Base-by-base conservation (phyloP, 1,140 invertebrate species). In the Globodera ellingtonae region DNA sequence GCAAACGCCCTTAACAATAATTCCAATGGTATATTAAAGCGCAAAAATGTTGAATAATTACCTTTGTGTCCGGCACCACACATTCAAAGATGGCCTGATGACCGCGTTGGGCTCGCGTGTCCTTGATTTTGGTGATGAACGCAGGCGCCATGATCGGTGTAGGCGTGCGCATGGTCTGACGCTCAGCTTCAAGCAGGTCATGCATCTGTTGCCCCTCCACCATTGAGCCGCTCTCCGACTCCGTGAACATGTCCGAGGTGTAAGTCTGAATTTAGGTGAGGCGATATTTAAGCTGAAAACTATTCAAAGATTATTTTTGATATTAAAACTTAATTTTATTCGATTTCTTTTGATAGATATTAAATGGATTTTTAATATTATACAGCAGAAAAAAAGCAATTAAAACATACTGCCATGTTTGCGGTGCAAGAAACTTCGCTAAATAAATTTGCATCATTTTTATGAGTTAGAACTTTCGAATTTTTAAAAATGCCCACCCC, bases 1-100 rank as follows among this genome's bases (percentile, higher is more conserved):
- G 24, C 91, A 91, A 79, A 94, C 93, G 6, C 93, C 94, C 21
- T 35, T 35, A 35, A 35, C 35, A 35, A 35, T 35, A 35, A 35
- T 35, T 35, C 35, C 35, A 35, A 35, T 35, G 35, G 35, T 35
- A 35, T 35, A 35, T 35, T 24, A 24, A 35, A 35, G 35, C 35
- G 35, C 35, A 35, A 35, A 35, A 35, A 35, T 35, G 35, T 35
- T 35, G 35, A 35, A 35, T 35, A 35, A 35, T 35, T 35, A 35
- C 35, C 35, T 93, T 89, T 6, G 89, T 89, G 71, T 90, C 89
- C 46, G 89, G 87, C 47, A 90, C 86, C 24, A 89, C 86, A 72
- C 89, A 89, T 79, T 89, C 88, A 78, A 89, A 89, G 24, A 89
- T 86, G 15, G 88, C 87, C 76, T 89, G 83, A 76, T 88, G 84